Conservation (phyloP, 2,113 vertebrate species). For the Bubo bubo region DNA sequence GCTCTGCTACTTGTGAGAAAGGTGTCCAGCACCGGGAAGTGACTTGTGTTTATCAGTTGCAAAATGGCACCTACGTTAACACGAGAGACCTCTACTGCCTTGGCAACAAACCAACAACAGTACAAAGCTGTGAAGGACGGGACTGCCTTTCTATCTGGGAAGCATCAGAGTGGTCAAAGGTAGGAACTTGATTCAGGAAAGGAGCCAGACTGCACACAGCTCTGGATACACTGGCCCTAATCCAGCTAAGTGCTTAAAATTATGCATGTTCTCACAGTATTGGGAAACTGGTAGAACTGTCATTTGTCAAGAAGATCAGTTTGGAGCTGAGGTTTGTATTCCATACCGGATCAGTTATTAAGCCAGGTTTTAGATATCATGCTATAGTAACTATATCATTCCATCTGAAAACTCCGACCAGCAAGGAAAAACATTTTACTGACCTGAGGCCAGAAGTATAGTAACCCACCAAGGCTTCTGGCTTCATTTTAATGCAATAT, state of each 20-base stretch:
- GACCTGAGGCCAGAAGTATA: background rate
- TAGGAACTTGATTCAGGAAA: slow-evolving; percentile 43
- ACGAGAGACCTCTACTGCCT: slow-evolving; percentile 87
- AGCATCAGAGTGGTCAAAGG: slow-evolving; percentile 95
- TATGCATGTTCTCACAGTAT: background rate
- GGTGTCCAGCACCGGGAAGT: slow-evolving; percentile 89
- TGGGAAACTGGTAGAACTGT: background rate
- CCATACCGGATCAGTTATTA: background rate
- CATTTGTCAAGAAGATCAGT: background rate
- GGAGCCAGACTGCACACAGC: background rate
- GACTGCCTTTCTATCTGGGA: slow-evolving; percentile 92
- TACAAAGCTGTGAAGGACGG: slow-evolving; percentile 89
- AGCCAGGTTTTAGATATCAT: background rate
- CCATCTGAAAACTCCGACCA: background rate
- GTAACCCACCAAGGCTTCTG: background rate
- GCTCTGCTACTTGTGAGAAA: slow-evolving; percentile 89
- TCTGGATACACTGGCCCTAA: background rate
- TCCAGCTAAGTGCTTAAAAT: background rate
- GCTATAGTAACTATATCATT: background rate
- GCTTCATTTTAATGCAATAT: background rate
- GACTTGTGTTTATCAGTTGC: slow-evolving; percentile 87
- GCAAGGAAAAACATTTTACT: background rate
- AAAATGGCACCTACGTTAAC: slow-evolving; percentile 87
- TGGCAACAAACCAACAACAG: slow-evolving; percentile 77
- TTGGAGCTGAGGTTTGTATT: background rate